Base-by-base conservation (phyloP, 92 coral and sea anemone species). In the Palythoa grandis region DNA sequence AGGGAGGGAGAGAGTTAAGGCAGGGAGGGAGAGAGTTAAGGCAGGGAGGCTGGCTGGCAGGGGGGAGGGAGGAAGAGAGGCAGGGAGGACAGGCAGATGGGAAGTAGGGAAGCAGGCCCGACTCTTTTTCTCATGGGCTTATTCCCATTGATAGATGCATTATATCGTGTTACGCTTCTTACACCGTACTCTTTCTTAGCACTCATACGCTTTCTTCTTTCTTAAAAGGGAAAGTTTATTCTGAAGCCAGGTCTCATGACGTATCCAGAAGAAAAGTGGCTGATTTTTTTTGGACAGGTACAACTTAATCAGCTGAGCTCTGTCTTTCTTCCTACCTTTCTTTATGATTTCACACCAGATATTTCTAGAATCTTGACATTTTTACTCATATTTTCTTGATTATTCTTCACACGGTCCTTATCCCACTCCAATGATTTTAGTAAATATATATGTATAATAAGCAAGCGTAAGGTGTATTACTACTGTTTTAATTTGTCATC, bases 261-360 rank as follows among this genome's bases (percentile, higher is more conserved):
- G 13, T 93, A 92, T 66, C 48, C 94, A 52, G 98, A 96, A 70
- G 96, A 95, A 72, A 92, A 89, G 78, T 56, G 93, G 80, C 83
- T 96, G 61, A 91, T 96, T 43, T 96, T 96, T 89, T 96, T 96
- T 90, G 98, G 98, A 9, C 98, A 96, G 92, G 98, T 96, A 87
- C 73, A 72, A 52, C 9, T 20, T 17, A 29, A 29, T 29, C 35
- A 29, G 17, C 38, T 14, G 4, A 39, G 37, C 22, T 37, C 25
- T 9, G 3, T 5, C 12, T 67, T 40, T 37, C 50, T 1, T 22
- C 65, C 50, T 65, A 14, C 4, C 14, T 61, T 19, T 61, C 16
- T 67, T 67, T 8, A 2, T 67, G 39, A 22, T 24, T 11, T 22
- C 29, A 29, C 35, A 29, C 50, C 4, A 43, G 50, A 43, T 8